phyloP scores from a whole-genome alignment of 2,113 vertebrate species.

The Tenebrosternarchus preto region DNA sequence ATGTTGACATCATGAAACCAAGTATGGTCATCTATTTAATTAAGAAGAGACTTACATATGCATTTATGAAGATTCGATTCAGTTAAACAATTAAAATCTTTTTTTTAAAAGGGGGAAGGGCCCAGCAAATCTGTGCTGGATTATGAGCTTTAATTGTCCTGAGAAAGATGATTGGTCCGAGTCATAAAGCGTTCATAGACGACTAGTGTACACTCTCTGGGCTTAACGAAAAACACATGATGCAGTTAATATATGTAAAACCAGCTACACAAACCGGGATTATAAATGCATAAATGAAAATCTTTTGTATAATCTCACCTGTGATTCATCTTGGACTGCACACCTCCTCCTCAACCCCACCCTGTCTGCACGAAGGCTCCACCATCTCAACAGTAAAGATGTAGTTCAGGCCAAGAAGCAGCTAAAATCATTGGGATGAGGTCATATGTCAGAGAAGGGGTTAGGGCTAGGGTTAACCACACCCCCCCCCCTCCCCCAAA shows the following conservation, averaged over 20 bases:
- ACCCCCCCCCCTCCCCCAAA: no score
- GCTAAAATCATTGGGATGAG: no score
- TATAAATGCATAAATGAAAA: background rate
- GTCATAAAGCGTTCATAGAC: slow-evolving; percentile 66
- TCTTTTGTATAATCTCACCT: no score
- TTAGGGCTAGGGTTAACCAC: no score
- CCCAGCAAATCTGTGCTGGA: background rate
- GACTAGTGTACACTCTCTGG: slow-evolving; percentile 61
- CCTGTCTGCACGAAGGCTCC: slow-evolving; percentile 65
- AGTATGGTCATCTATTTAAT: background rate
- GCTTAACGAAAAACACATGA: slow-evolving; percentile 46
- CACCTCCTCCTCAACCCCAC: slow-evolving; percentile 33
- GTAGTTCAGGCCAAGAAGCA: slow-evolving; percentile 67
- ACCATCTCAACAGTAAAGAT: slow-evolving; percentile 62
- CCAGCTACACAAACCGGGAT: background rate
- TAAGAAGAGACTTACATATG: background rate
- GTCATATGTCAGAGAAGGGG: no score
- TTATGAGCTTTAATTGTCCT: background rate
- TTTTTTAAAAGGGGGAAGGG: no score
- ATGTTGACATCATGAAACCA: background rate
- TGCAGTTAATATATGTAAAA: background rate
- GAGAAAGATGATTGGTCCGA: rapidly evolving
- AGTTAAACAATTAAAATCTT: no score
- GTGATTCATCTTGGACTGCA: slow-evolving; percentile 44
- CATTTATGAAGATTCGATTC: no score